Conservation (phyloP, 2,888 invertebrate species). For the Geotrupes spiniger region DNA sequence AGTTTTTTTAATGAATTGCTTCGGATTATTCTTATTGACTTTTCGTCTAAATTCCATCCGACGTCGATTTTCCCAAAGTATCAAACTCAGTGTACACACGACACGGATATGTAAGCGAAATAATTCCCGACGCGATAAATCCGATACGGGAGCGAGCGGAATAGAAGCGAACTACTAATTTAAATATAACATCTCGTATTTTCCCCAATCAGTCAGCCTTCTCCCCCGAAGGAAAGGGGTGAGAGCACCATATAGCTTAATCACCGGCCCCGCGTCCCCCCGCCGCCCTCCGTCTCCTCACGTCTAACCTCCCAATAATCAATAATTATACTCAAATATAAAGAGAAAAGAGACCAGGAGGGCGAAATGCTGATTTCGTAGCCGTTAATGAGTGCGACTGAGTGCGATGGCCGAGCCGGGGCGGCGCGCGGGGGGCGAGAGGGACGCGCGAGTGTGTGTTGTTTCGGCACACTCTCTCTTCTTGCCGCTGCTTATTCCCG, state of each 20-base stretch:
- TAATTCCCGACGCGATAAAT: not conserved
- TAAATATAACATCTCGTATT: slow-evolving; percentile 52
- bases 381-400: slow-evolving; percentile 31
- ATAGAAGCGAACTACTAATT: slow-evolving; percentile 42
- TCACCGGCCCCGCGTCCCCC: slow-evolving; percentile 45
- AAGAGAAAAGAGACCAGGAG: slow-evolving; percentile 51
- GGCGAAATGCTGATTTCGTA: slow-evolving; percentile 45
- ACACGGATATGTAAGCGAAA: too few relatives aligned
- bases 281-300: slow-evolving; percentile 41
- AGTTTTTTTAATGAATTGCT: too few relatives aligned
- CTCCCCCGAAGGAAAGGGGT: slow-evolving; percentile 50
- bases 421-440: not conserved
- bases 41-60: not conserved
- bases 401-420: not conserved
- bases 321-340: slow-evolving; percentile 63
- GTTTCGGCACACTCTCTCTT: slow-evolving; percentile 3
- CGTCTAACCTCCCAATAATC: slow-evolving; percentile 56
- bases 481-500: not conserved
- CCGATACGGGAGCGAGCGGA: not conserved
- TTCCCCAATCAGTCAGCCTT: slow-evolving; percentile 49
- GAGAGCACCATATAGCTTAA: slow-evolving; percentile 59
- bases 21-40: too few relatives aligned
- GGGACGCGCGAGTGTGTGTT: not conserved
- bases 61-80: slow-evolving; percentile 1
- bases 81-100: not conserved